Base-by-base conservation (phyloP, 2,888 invertebrate genomes). In the Scelioninae gen. 2 region DNA sequence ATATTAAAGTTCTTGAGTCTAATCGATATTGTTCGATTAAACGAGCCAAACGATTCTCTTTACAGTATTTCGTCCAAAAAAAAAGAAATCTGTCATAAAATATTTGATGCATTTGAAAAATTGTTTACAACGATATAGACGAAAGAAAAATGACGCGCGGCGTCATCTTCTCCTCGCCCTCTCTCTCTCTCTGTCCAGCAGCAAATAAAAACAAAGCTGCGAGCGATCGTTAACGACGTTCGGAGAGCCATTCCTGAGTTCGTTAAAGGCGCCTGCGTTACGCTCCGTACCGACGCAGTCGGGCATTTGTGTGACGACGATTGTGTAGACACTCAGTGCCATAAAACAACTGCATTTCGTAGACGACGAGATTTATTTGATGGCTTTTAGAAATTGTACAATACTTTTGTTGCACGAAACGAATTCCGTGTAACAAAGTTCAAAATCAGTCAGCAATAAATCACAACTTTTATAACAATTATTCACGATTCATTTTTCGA, bases 251-350 rank as follows among this genome's bases (percentile, higher is more conserved):
- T 73, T 75, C 61, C 65, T 61, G 69, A 58, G 68, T 61, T 75
- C 67, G 69, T 75, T 73, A 73, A 75, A 69, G 75, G 72, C 75
- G 69, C 72, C 72, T 75, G 75, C 75, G 69, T 75, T 72, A 69
- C 75, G 72, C 74, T 70, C 63, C 64, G 64, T 71, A 57, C 68
- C 68, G 68, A 73, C 57, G 63, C 58, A 63, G 73, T 73, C 73
- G 46, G 73, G 64, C 73, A 73, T 73, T 73, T 73, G n/a, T 73
- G 73, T 64, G 68, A 73, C 67, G 72, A 73, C 73, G 68, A 73
- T 68, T 73, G 73, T 63, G 73, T 58, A 61, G 60, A 67, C 65
- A 55, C 50, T 45, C 55, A 41, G 45, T 72, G 72, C 72, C 61
- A 55, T 73, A 73, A 73, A 73, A 63, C 67, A 73, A 63, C 67